Conservation (phyloP, 2,888 invertebrate species). For the Gryllus longicercus region DNA sequence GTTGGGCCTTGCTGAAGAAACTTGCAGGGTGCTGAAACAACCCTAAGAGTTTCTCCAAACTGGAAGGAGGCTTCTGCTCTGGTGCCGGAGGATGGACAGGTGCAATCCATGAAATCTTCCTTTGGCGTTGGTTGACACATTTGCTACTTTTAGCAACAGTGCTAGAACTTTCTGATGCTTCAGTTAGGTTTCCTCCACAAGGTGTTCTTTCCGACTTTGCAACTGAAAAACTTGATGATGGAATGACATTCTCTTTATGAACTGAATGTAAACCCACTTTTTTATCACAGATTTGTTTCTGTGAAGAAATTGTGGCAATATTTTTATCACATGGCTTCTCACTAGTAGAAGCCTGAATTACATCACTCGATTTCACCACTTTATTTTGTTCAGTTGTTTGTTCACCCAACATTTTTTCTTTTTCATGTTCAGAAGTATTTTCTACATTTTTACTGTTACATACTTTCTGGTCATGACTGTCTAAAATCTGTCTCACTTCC, state of each 20-base stretch:
- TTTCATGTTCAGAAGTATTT: neutral
- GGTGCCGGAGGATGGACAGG: constrained; percentile 50
- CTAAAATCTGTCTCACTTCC: constrained; percentile 54
- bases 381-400: neutral
- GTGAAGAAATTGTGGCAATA: neutral
- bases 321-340: neutral
- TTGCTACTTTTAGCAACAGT: neutral
- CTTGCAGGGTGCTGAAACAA: constrained; percentile 59
- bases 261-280: neutral
- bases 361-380: neutral
- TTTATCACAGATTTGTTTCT: neutral
- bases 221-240: neutral
- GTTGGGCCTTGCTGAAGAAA: constrained; percentile 33
- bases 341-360: neutral
- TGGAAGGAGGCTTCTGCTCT: constrained; percentile 51
- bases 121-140: constrained; percentile 42
- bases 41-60: constrained; percentile 63
- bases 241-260: neutral
- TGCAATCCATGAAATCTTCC: constrained; percentile 62
- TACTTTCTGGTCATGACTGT: constrained; percentile 43
- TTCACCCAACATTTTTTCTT: neutral
- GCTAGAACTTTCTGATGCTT: neutral
- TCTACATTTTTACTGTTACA: neutral
- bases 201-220: neutral
- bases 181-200: neutral